These are phyloP conservation scores for Heliconius aoede DNA, from an alignment of 2,888 invertebrate species.

Conservation along the genomic window DNA sequence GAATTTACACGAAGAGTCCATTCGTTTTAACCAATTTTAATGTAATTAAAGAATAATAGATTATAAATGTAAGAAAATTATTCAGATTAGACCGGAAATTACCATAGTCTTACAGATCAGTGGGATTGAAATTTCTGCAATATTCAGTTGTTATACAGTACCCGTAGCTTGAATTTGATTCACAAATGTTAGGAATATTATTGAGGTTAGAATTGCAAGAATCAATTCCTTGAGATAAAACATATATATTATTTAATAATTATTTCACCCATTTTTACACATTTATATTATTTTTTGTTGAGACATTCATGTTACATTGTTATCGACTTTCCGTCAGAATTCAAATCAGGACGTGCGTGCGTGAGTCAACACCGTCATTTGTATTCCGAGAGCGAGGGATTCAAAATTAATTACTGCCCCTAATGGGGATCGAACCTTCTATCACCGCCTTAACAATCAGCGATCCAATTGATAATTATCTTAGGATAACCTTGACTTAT, in stretches of 20 bases:
- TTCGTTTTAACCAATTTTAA: background rate
- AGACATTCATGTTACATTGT: too few species aligned
- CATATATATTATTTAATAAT: too few species aligned
- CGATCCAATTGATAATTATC: background rate
- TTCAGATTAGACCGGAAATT: background rate
- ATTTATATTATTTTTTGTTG: too few species aligned
- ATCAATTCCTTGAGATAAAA: too few species aligned
- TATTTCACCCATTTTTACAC: too few species aligned
- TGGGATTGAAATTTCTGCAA: background rate
- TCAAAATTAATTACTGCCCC: background rate
- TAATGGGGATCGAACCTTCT: background rate
- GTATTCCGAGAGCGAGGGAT: background rate
- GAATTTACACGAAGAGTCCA: too few species aligned
- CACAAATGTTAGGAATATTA: background rate
- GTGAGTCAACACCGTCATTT: background rate
- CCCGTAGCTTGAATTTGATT: slow-evolving; percentile 1
- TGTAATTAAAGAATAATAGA: background rate
- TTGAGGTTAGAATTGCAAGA: background rate
- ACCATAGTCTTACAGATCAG: background rate
- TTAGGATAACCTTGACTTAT: too few species aligned
- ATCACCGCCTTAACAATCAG: background rate
- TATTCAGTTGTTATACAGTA: background rate
- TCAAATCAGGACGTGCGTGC: too few species aligned
- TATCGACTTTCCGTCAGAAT: too few species aligned
- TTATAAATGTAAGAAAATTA: slow-evolving; percentile 1